These are phyloP conservation scores for Octodon degus DNA, from an alignment of 2,113 vertebrate genomes.

Conservation along the genomic window DNA sequence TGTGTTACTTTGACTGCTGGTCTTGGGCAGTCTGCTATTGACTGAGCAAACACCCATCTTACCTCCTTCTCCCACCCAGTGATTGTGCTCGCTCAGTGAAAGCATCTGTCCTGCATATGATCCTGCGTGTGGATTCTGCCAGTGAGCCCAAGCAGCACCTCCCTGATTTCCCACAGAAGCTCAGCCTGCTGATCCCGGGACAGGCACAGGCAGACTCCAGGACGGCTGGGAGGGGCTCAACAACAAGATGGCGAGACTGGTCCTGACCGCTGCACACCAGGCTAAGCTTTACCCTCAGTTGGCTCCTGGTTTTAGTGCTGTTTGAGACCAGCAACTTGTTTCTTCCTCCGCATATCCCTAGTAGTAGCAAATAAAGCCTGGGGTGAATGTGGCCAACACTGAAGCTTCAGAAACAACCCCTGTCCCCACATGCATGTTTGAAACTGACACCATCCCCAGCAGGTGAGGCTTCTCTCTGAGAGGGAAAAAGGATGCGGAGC, in stretches of 20 bases:
- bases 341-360: neutral
- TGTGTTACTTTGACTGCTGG: neutral
- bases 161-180: neutral
- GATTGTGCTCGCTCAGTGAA: neutral
- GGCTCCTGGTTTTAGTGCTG: neutral
- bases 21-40: neutral
- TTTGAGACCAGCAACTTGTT: neutral
- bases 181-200: neutral
- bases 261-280: neutral
- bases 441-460: neutral
- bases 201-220: neutral
- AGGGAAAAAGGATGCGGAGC: too few relatives aligned
- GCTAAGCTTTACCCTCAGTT: neutral
- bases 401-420: neutral
- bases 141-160: neutral
- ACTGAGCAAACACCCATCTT: neutral
- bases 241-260: neutral
- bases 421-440: neutral
- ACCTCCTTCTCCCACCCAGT: neutral
- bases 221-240: too few relatives aligned
- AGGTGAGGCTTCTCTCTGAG: neutral
- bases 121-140: neutral
- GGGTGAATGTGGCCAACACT: accelerated
- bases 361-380: neutral
- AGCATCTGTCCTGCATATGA: too few relatives aligned